Evolutionary conservation across 2,888 invertebrate genomes (phyloP), one percentile per base, ranked within the genome.

Genomic region (Saturnia japonica): DNA sequence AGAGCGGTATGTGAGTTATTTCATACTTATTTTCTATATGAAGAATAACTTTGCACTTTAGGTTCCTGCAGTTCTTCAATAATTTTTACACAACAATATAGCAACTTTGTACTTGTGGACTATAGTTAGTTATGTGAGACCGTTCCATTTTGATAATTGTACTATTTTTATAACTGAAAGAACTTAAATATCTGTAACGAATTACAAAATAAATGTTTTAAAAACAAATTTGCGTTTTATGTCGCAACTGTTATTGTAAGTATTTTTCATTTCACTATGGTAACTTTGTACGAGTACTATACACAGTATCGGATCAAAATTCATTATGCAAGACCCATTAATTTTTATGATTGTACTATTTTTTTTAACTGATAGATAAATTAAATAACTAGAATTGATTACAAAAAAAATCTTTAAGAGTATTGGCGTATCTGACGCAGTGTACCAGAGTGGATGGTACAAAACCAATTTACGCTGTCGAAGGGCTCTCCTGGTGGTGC

Each of bases 391-490:
- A 22, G 22, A 2, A 54, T 7, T 54, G 22, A 25, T 54, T 22
- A 54, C 8, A 19, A 45, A 54, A 51, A n/a, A 22, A 28, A 14
- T 28, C 25, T 78, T 74, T 54, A 80, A 91, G 90, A 91, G 90
- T 75, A 78, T 85, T 40, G 89, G 88, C 62, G 85, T 91, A 28
- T 85, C 89, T 16, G 85, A 88, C 68, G 88, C 91, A 1, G 90
- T 87, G 43, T 91, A 91, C 72, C 85, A 90, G 73, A 88, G 90
- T 70, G 86, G 85, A 0, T 91, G 91, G 91, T 90, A 89, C 73
- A 82, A 81, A 70, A 81, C 82, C 74, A 84, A 86, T 74, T 80
- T 78, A 40, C 81, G 84, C n/a, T 85, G 88, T 70, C 86, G 87
- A 22, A 82, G 85, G 22, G 86, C 88, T 1, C 73, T 91, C 54